Conservation (phyloP, 2,888 invertebrate species). For the Crematogaster levior region DNA sequence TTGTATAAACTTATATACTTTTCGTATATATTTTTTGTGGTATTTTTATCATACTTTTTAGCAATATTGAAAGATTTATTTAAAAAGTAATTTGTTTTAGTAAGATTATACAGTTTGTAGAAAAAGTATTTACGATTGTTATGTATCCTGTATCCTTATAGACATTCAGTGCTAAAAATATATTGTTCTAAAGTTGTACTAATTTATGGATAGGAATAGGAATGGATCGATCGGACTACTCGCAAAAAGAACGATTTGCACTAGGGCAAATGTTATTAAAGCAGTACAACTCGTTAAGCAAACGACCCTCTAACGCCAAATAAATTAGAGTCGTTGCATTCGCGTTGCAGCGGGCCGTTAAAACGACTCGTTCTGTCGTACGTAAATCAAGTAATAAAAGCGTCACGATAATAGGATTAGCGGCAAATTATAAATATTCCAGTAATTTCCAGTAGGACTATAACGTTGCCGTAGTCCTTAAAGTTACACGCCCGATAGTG, state of each 20-base stretch:
- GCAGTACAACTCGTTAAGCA: constrained; percentile 42
- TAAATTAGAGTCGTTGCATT: constrained; percentile 42
- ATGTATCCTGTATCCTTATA: not conserved
- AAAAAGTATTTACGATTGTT: not conserved
- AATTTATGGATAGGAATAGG: not conserved
- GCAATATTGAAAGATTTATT: not conserved
- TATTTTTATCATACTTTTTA: too few relatives aligned
- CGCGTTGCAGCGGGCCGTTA: constrained; percentile 36
- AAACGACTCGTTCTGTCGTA: constrained; percentile 22
- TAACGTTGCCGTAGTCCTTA: not conserved
- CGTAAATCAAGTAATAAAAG: constrained; percentile 49
- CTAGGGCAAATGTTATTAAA: constrained; percentile 31
- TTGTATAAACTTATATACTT: not conserved
- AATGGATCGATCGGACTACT: not conserved
- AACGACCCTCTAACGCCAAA: constrained; percentile 47
- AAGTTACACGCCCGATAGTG: constrained; percentile 27
- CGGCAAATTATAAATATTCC: constrained; percentile 47
- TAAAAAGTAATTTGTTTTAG: not conserved
- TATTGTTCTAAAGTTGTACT: not conserved
- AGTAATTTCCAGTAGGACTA: not conserved
- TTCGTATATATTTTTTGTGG: too few relatives aligned
- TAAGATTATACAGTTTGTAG: not conserved
- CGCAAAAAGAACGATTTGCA: constrained; percentile 1
- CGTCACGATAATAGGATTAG: constrained; percentile 47
- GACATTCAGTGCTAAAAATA: not conserved